These are phyloP conservation scores for Palythoa grandis DNA, from an alignment of 92 coral and sea anemone genomes.

Conservation along the genomic window DNA sequence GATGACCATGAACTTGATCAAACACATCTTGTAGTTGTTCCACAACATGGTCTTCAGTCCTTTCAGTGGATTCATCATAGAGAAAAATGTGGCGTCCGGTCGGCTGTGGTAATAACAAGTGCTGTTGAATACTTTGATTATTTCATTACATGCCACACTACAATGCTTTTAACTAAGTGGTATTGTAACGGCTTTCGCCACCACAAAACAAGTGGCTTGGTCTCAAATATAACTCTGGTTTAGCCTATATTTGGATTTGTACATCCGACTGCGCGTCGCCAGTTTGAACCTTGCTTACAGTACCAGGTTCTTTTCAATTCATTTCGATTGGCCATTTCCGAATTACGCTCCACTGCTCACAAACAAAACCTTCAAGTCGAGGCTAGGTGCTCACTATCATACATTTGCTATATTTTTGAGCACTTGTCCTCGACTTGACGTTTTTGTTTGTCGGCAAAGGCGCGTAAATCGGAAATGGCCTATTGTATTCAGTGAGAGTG, in stretches of 20 bases:
- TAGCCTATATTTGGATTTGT: background rate
- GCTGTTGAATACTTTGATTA: background rate
- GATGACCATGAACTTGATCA: constrained; percentile 69
- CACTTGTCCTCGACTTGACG: too few species aligned
- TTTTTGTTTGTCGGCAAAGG: too few species aligned
- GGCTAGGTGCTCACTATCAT: too few species aligned
- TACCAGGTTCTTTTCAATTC: background rate
- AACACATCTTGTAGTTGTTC: constrained; percentile 77
- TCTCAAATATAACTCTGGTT: background rate
- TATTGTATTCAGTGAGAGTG: background rate
- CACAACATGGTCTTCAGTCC: constrained; percentile 66
- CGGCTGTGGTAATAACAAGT: constrained; percentile 47
- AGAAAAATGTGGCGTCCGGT: constrained; percentile 66
- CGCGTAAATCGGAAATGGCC: too few species aligned
- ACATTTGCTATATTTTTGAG: too few species aligned
- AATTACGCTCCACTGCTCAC: too few species aligned
- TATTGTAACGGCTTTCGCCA: background rate
- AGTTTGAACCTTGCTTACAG: background rate
- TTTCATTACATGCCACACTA: background rate
- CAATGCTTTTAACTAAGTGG: background rate
- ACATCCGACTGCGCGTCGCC: background rate
- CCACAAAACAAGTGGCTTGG: background rate
- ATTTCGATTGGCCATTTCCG: background rate
- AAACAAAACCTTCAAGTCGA: too few species aligned
- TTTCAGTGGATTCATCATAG: constrained; percentile 71